Evolutionary conservation across 2,113 vertebrate genomes (phyloP).

Genomic region (Dendropsophus ebraccatus): DNA sequence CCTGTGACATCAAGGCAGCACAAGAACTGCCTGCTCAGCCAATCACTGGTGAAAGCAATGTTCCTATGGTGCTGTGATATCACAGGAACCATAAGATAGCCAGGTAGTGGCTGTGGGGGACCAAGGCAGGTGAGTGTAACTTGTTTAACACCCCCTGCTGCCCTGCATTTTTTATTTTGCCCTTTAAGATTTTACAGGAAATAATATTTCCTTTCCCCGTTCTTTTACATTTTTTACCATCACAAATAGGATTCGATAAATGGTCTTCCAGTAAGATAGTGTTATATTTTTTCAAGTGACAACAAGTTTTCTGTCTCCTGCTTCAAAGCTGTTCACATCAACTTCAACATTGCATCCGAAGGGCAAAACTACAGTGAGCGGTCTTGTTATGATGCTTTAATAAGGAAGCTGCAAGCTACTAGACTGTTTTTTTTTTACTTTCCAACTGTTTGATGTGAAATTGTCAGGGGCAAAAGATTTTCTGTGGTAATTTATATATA

Average conservation of each 20-base stretch:
- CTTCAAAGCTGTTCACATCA: neutral
- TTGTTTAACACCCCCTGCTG: too few species aligned
- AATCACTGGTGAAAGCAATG: too few species aligned
- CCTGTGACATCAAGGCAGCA: too few species aligned
- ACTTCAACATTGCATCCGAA: neutral
- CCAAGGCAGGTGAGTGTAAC: too few species aligned
- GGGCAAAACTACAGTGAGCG: neutral
- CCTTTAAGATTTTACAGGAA: too few species aligned
- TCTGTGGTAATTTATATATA: constrained; percentile 29
- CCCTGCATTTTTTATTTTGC: too few species aligned
- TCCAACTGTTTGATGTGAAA: constrained; percentile 33
- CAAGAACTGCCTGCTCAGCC: too few species aligned
- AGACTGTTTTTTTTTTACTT: neutral
- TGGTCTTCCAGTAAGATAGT: neutral
- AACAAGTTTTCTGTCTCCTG: constrained; percentile 10
- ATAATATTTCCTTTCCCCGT: neutral
- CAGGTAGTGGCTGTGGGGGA: too few species aligned
- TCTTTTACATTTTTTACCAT: neutral
- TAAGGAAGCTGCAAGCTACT: constrained; percentile 1
- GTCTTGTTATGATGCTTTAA: neutral
- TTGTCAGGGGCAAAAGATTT: constrained; percentile 19
- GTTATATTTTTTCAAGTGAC: constrained; percentile 13
- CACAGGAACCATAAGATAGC: too few species aligned
- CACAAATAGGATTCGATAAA: neutral
- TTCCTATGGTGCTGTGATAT: too few species aligned